These are phyloP conservation scores for Labrus mixtus DNA, from an alignment of 2,113 vertebrate species.

Conservation along the genomic window DNA sequence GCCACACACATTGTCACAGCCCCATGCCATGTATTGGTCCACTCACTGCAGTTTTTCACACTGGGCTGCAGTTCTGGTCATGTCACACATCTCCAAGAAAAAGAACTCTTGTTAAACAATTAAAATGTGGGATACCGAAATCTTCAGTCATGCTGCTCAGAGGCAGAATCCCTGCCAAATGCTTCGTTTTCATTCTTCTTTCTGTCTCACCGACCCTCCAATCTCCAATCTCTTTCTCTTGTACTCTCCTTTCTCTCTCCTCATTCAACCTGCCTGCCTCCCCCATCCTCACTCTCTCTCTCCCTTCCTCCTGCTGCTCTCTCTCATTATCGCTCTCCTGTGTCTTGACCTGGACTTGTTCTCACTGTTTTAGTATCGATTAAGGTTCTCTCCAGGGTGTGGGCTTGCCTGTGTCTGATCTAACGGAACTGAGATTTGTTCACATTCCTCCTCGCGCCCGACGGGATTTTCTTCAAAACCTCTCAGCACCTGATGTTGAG, in stretches of 20 bases:
- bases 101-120: constrained; percentile 28
- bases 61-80: constrained; percentile 10
- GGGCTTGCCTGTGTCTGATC: constrained; percentile 61
- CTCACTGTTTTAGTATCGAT: constrained; percentile 72
- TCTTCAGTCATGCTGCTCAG: constrained; percentile 12
- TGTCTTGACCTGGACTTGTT: constrained; percentile 64
- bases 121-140: constrained; percentile 7
- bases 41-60: constrained; percentile 18
- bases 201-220: neutral
- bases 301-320: constrained; percentile 24
- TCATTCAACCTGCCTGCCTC: constrained; percentile 6
- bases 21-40: neutral
- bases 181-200: constrained; percentile 3
- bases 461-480: constrained; percentile 44
- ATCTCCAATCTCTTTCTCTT: neutral
- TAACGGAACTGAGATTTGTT: constrained; percentile 62
- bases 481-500: constrained; percentile 59
- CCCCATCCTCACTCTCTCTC: constrained; percentile 5
- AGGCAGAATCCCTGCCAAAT: constrained; percentile 12
- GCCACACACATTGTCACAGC: neutral
- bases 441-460: constrained; percentile 53
- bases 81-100: constrained; percentile 39
- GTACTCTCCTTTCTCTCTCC: constrained; percentile 16
- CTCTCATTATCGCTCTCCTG: constrained; percentile 63
- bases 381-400: constrained; percentile 47